These are phyloP conservation scores for Pseudochirops corinnae DNA, from an alignment of 2,797 vertebrate species.

Conservation along the genomic window DNA sequence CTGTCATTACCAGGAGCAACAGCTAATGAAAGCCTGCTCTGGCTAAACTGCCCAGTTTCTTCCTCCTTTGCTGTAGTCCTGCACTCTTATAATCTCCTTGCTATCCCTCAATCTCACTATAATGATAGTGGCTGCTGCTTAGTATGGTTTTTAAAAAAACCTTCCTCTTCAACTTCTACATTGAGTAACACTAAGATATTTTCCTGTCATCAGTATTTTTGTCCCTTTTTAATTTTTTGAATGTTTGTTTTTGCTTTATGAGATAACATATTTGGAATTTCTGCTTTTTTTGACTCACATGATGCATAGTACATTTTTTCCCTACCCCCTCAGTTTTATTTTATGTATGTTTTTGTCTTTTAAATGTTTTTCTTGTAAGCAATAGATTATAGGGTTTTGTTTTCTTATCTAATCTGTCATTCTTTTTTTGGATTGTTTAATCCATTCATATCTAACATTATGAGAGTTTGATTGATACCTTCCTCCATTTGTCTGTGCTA, in stretches of 20 bases:
- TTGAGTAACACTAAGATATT: not conserved
- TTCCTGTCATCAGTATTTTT: not conserved
- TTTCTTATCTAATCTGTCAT: not conserved
- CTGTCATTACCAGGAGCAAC: not conserved
- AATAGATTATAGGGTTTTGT: not conserved
- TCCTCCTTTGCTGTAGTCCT: not conserved
- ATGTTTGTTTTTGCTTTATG: not conserved
- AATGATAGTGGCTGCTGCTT: not conserved
- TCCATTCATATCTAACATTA: not conserved
- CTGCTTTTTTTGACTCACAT: not conserved
- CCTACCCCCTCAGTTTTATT: not conserved
- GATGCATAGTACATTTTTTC: not conserved
- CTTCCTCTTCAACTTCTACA: not conserved
- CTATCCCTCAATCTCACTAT: not conserved
- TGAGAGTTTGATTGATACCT: not conserved
- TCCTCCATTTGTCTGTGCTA: not conserved
- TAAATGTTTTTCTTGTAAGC: not conserved
- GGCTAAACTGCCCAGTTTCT: not conserved
- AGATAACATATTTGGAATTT: not conserved
- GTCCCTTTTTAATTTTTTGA: not conserved
- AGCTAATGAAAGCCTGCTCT: not conserved
- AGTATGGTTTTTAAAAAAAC: not conserved
- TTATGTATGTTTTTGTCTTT: not conserved
- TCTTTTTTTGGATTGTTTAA: not conserved
- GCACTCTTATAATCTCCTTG: not conserved